Conservation (phyloP, 2,113 vertebrate species). For the Podocnemis expansa region DNA sequence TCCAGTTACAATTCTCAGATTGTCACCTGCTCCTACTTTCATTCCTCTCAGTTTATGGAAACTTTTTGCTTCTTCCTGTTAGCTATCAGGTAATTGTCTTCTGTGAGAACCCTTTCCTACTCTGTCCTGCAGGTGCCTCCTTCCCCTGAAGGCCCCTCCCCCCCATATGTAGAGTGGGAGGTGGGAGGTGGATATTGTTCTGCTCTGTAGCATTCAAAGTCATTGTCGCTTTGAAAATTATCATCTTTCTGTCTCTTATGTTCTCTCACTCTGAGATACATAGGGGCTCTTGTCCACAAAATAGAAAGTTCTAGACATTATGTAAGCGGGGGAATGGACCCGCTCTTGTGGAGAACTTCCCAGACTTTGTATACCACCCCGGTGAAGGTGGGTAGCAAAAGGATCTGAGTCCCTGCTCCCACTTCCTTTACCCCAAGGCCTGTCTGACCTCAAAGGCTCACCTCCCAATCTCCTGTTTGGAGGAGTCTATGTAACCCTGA, state of each 20-base stretch:
- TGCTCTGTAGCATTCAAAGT: not conserved
- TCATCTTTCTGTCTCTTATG: not conserved
- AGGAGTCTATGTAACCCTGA: too few species aligned
- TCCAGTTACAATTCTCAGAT: not conserved
- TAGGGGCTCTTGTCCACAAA: not conserved
- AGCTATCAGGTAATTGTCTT: not conserved
- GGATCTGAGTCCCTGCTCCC: too few species aligned
- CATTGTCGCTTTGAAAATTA: not conserved
- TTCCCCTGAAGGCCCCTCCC: not conserved
- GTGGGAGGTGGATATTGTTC: too few species aligned
- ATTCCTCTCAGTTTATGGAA: not conserved
- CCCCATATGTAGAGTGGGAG: not conserved
- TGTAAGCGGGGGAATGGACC: too few species aligned
- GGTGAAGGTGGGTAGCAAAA: too few species aligned
- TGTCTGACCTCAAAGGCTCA: too few species aligned
- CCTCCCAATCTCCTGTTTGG: too few species aligned
- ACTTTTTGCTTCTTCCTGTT: not conserved
- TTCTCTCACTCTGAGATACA: not conserved
- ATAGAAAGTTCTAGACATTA: not conserved
- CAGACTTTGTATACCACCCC: too few species aligned
- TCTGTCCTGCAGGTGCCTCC: not conserved
- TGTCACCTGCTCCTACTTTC: not conserved
- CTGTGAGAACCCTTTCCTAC: not conserved
- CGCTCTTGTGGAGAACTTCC: too few species aligned
- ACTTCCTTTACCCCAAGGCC: too few species aligned